phyloP scores from a whole-genome alignment of 2,113 vertebrate species.

The Herpetotheres cachinnans region DNA sequence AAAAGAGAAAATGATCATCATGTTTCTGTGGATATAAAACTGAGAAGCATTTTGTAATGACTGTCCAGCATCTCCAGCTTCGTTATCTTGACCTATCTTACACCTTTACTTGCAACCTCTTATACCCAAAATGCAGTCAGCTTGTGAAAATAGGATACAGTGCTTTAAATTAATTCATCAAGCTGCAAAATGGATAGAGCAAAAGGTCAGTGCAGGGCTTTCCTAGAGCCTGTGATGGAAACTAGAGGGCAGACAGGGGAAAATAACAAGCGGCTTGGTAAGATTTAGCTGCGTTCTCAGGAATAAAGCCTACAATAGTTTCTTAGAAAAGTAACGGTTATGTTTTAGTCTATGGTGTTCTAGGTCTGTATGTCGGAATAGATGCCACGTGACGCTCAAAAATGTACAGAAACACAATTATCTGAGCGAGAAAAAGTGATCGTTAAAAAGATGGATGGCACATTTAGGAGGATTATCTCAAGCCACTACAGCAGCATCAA shows the following conservation, averaged over 20 bases:
- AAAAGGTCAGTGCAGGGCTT: not conserved
- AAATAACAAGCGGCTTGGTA: not conserved
- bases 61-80: not conserved
- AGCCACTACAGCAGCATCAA: not conserved
- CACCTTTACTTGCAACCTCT: not conserved
- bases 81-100: not conserved
- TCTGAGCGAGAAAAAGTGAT: not conserved
- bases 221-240: not conserved
- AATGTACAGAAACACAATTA: not conserved
- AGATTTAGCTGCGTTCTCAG: not conserved
- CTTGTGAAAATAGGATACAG: not conserved
- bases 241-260: not conserved
- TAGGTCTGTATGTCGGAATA: not conserved
- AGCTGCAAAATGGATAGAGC: not conserved
- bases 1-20: not conserved
- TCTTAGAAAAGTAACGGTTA: not conserved
- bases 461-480: not conserved
- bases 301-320: not conserved
- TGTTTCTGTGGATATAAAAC: not conserved
- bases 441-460: not conserved
- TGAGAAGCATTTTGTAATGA: not conserved
- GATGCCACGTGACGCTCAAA: not conserved
- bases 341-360: not conserved
- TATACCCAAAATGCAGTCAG: not conserved
- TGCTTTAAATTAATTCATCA: not conserved